Evolutionary conservation across 2,113 vertebrate species (phyloP).

Genomic region (Sinocyclocheilus anshuiensis): DNA sequence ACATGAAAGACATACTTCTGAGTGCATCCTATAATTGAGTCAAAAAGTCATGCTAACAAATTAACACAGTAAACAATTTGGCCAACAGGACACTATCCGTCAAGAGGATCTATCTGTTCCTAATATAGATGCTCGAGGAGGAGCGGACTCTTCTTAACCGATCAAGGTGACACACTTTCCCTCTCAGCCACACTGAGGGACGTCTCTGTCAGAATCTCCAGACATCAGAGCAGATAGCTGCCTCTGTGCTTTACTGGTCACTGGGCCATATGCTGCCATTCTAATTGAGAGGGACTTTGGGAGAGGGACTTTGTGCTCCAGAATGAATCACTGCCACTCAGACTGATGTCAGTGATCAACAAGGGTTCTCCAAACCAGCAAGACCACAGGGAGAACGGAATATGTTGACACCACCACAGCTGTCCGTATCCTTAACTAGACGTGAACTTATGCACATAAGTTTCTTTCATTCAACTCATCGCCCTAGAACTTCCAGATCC

Average conservation of each 20-base stretch:
- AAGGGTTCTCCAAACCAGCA: conserved; percentile 35
- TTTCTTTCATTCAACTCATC: not conserved
- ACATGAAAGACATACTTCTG: not conserved
- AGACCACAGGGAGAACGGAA: conserved; percentile 7
- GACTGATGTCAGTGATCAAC: conserved; percentile 57
- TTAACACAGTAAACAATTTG: conserved; percentile 13
- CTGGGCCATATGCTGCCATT: conserved; percentile 75
- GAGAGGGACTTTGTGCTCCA: conserved; percentile 69
- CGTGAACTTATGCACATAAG: not conserved
- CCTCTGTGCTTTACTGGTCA: conserved; percentile 70
- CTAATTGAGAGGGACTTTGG: conserved; percentile 81
- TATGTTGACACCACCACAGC: conserved; percentile 26
- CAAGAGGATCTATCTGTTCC: not conserved
- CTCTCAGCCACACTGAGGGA: conserved; percentile 56
- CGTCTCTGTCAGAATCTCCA: conserved; percentile 48
- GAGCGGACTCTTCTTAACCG: conserved; percentile 41
- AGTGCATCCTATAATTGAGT: not conserved
- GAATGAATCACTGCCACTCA: conserved; percentile 75
- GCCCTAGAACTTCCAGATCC: not conserved
- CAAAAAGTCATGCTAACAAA: conserved; percentile 10
- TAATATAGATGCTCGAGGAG: not conserved
- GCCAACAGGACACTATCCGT: not conserved
- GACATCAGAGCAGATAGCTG: conserved; percentile 55
- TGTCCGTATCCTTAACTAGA: conserved; percentile 8
- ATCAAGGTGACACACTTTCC: conserved; percentile 73